Evolutionary conservation across 2,113 vertebrate genomes (phyloP).

Genomic region (Daboia siamensis): DNA sequence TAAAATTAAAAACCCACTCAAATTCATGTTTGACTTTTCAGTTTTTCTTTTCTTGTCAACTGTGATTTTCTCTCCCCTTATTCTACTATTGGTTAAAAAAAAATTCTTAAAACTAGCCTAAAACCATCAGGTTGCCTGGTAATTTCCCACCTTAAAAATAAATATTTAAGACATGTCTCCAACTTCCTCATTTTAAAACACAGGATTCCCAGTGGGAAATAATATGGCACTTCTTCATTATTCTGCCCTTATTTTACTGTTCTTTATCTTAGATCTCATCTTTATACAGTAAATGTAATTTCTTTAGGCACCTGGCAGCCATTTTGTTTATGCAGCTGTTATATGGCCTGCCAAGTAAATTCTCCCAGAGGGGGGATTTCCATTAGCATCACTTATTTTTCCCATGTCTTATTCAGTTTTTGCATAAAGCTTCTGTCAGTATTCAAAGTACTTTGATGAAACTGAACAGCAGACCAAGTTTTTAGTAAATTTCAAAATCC

Average conservation of each 20-base stretch:
- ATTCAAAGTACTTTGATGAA: conserved; percentile 10
- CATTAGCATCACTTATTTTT: conserved; percentile 2
- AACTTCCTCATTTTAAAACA: not conserved
- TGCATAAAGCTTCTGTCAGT: not conserved
- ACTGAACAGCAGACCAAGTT: not conserved
- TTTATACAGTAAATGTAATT: not conserved
- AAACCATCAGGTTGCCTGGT: not conserved
- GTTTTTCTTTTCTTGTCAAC: not conserved
- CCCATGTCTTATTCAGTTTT: conserved; percentile 8
- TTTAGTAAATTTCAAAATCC: not conserved
- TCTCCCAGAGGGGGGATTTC: conserved; percentile 9
- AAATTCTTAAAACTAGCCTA: not conserved
- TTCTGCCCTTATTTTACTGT: not conserved
- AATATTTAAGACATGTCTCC: not conserved
- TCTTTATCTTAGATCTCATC: not conserved
- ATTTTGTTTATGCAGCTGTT: conserved; percentile 14
- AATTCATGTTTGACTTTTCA: not conserved
- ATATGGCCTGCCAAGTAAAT: not conserved
- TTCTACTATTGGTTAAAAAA: not conserved
- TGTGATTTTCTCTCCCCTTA: not conserved
- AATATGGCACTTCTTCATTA: not conserved
- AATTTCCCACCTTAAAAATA: not conserved
- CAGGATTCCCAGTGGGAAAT: not conserved
- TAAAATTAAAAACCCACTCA: not conserved
- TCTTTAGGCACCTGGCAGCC: not conserved